Percentiles rank a stretch among this genome's conserved stretches.
Evolutionary conservation across 2,113 vertebrate species (phyloP).

Genomic region (Oxyruncus cristatus): DNA sequence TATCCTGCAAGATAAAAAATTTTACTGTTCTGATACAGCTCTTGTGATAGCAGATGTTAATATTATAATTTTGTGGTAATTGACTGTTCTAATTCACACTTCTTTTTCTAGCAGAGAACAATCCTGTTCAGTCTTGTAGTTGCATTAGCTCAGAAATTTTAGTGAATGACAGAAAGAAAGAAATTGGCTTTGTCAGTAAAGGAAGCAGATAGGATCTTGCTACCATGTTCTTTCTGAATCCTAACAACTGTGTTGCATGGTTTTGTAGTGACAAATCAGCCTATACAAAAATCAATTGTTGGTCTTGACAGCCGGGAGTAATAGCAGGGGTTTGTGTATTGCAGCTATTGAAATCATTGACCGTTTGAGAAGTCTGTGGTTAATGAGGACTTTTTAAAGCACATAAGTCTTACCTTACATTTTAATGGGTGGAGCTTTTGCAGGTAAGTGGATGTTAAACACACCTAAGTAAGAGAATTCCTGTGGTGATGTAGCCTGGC

Average conservation of each 20-base stretch:
- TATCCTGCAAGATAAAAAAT: not conserved
- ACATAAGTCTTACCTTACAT: fast-evolving
- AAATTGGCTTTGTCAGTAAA: not conserved
- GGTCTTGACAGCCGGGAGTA: not conserved
- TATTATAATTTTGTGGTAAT: not conserved
- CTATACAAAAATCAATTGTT: not conserved
- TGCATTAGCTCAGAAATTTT: not conserved
- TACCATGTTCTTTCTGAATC: not conserved
- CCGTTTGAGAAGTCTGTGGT: not conserved
- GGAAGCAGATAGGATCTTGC: not conserved
- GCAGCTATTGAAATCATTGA: not conserved
- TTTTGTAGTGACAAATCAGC: not conserved
- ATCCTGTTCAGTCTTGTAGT: not conserved
- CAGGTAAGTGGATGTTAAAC: not conserved
- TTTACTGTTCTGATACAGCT: not conserved
- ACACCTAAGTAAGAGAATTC: not conserved
- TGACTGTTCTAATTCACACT: not conserved
- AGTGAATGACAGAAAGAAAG: not conserved
- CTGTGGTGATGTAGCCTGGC: not conserved
- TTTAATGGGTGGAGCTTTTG: not conserved
- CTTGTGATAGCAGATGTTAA: not conserved
- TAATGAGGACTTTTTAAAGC: not conserved
- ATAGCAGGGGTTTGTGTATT: not conserved
- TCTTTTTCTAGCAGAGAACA: not conserved
- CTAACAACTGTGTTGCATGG: not conserved